phyloP scores from a whole-genome alignment of 2,113 vertebrate species.

The Apaloderma vittatum region DNA sequence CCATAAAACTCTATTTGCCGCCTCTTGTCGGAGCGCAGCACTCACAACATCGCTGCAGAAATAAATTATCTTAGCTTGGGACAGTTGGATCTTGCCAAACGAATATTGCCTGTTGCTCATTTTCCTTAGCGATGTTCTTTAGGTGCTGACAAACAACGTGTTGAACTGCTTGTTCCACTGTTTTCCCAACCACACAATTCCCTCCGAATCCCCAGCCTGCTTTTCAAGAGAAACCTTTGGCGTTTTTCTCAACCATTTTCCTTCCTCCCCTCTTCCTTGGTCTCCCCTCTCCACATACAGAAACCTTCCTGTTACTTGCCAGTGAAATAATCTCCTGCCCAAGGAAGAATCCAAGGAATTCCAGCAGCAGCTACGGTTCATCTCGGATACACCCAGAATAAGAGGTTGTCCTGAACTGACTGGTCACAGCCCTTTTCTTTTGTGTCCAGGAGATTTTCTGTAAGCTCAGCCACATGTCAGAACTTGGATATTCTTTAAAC shows the following conservation, averaged over 20 bases:
- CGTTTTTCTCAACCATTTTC: not conserved
- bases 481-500: not conserved
- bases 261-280: not conserved
- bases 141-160: not conserved
- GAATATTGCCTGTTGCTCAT: not conserved
- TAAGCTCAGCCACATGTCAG: not conserved
- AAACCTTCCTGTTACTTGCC: accelerated
- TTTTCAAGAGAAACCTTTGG: not conserved
- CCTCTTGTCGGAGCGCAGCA: not conserved
- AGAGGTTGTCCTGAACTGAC: not conserved
- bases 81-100: not conserved
- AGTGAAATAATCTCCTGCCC: not conserved
- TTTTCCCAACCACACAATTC: not conserved
- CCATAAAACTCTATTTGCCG: slow-evolving; percentile 31
- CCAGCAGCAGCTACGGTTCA: not conserved
- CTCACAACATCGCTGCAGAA: not conserved
- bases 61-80: not conserved
- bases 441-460: not conserved
- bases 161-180: not conserved
- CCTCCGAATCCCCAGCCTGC: not conserved
- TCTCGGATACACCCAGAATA: not conserved
- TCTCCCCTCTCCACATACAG: not conserved
- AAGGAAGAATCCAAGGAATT: not conserved
- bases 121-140: not conserved
- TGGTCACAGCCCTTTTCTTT: not conserved